Evolutionary conservation across 2,888 invertebrate genomes (phyloP).

Genomic region (Peribatodes rhomboidaria): DNA sequence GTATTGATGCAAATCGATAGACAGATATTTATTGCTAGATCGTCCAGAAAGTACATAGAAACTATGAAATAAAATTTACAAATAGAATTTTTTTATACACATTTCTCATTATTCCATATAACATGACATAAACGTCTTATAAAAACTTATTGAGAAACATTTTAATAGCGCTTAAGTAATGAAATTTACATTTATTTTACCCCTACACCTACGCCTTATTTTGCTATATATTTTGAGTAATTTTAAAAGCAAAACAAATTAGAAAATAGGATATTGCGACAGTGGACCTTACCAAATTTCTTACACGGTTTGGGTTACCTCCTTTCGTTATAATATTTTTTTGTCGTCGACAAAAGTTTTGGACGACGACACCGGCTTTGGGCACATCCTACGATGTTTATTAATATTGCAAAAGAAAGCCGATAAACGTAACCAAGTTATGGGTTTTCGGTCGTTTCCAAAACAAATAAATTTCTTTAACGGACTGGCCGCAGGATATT

Average conservation of each 20-base stretch:
- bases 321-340: constrained; percentile 9
- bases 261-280: constrained; percentile 3
- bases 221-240: background rate
- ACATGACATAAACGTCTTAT: no score
- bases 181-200: background rate
- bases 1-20: background rate
- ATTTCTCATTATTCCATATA: background rate
- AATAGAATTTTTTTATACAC: background rate
- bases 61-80: background rate
- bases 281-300: background rate
- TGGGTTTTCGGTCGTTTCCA: constrained; percentile 19
- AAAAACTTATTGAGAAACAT: no score
- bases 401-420: constrained; percentile 32
- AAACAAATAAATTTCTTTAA: constrained; percentile 17
- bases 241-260: background rate
- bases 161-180: no score
- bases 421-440: background rate
- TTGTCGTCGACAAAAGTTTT: constrained; percentile 7
- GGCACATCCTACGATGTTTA: constrained; percentile 25
- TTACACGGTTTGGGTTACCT: background rate
- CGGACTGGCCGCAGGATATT: constrained; percentile 7
- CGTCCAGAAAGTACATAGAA: background rate
- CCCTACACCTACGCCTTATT: background rate
- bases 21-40: constrained; percentile 9
- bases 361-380: constrained; percentile 10